Percentiles rank a stretch among this genome's conserved stretches.
Conservation (phyloP, 2,888 invertebrate species). For the Lycaena phlaeas region DNA sequence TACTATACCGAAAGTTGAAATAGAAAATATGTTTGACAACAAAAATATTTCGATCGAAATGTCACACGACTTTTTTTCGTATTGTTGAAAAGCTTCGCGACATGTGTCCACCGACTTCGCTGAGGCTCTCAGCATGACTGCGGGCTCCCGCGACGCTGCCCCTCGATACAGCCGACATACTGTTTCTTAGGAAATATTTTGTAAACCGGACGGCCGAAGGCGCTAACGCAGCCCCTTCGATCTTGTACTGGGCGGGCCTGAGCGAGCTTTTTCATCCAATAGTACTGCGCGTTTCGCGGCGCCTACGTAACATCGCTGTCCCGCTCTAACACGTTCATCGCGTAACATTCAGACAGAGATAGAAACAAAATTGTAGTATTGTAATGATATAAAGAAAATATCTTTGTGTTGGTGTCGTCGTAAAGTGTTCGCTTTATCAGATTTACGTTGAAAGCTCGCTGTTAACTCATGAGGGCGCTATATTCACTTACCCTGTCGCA, state of each 20-base stretch:
- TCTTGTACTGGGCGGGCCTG: conserved; percentile 52
- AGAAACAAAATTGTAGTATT: conserved; percentile 23
- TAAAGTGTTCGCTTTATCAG: conserved; percentile 69
- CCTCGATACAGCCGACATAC: conserved; percentile 62
- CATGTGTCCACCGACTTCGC: conserved; percentile 65
- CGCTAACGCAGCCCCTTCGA: conserved; percentile 58
- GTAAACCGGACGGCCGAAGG: conserved; percentile 40
- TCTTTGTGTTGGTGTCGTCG: conserved; percentile 62
- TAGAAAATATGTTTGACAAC: conserved; percentile 39
- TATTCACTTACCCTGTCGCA: conserved; percentile 35
- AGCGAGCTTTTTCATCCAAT: conserved; percentile 61
- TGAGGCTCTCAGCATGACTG: conserved; percentile 72
- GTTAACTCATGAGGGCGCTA: conserved; percentile 61
- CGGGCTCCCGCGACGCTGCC: conserved; percentile 69
- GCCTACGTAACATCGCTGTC: conserved; percentile 27
- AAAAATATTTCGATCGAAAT: conserved; percentile 47
- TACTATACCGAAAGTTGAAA: conserved; percentile 28
- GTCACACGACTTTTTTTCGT: conserved; percentile 60
- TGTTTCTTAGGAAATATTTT: conserved; percentile 61
- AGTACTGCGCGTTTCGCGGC: conserved; percentile 28
- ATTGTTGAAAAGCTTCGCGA: conserved; percentile 55
- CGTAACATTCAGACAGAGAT: conserved; percentile 25
- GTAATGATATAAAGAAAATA: conserved; percentile 48
- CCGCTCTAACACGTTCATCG: conserved; percentile 27
- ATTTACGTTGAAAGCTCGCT: conserved; percentile 70